Percentiles rank a stretch among this genome's conserved stretches.
phyloP scores from a whole-genome alignment of 1,140 invertebrate genomes.

The Aphelinus certus region DNA sequence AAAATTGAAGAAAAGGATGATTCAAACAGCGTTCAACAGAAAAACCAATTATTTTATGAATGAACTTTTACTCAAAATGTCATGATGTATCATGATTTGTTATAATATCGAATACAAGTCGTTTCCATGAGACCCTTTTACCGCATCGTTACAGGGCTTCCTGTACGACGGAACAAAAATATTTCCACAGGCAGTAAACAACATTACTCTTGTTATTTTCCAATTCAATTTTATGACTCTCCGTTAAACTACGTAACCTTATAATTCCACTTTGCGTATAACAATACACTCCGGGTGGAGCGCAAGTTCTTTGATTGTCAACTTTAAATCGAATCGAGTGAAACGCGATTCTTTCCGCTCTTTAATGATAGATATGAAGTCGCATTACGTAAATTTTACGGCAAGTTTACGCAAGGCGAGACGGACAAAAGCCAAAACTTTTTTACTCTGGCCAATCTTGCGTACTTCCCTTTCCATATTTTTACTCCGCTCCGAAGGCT shows the following conservation, averaged over 20 bases:
- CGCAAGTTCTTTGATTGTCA: not conserved
- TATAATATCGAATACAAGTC: too few species aligned
- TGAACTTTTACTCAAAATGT: too few species aligned
- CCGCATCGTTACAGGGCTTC: too few species aligned
- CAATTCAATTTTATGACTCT: not conserved
- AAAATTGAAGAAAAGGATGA: too few species aligned
- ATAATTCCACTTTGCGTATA: not conserved
- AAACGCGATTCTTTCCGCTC: conserved; percentile 17
- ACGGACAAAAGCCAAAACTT: conserved; percentile 16
- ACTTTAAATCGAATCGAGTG: conserved; percentile 26
- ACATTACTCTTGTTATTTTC: too few species aligned
- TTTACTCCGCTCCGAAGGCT: conserved; percentile 10
- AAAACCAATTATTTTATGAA: too few species aligned
- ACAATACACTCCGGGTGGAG: too few species aligned
- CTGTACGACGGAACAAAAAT: too few species aligned
- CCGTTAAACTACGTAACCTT: not conserved
- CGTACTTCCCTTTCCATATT: conserved; percentile 1
- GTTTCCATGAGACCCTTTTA: too few species aligned
- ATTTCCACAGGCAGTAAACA: too few species aligned
- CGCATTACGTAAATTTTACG: conserved; percentile 22
- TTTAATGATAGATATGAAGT: conserved; percentile 7
- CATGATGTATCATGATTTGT: too few species aligned
- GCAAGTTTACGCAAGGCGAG: not conserved
- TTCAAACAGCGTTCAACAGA: too few species aligned
- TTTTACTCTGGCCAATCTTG: conserved; percentile 19